Conservation (phyloP, 2,113 vertebrate species). For the Chaetorhynchus papuensis region DNA sequence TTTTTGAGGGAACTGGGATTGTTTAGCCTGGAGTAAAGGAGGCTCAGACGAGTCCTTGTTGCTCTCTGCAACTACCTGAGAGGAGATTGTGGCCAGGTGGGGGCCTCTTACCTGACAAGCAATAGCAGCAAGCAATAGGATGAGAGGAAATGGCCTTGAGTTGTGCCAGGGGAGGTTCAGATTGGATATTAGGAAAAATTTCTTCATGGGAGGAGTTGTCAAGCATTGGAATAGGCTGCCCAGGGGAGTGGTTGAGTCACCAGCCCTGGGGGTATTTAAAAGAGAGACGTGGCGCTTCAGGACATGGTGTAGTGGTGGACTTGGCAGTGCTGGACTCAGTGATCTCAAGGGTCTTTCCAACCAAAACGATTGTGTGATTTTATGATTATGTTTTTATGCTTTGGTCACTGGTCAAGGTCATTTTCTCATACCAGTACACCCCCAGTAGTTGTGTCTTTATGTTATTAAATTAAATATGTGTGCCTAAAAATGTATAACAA, state of each 20-base stretch:
- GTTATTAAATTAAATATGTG: background rate
- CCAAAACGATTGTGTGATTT: accelerated
- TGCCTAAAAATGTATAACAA: background rate
- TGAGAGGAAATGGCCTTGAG: background rate
- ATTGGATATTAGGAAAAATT: background rate
- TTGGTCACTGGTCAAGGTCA: background rate
- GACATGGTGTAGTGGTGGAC: background rate
- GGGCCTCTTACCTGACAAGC: background rate
- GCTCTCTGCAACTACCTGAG: background rate
- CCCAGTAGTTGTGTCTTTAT: background rate
- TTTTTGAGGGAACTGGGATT: background rate
- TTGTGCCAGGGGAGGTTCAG: background rate
- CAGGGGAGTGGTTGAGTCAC: background rate
- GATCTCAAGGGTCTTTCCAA: background rate
- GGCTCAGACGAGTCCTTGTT: background rate
- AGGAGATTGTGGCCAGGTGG: background rate
- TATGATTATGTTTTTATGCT: background rate
- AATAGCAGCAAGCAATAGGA: background rate
- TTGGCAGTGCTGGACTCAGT: accelerated
- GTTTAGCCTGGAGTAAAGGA: background rate
- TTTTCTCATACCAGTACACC: background rate
- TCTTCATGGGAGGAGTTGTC: background rate
- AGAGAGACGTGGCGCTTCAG: background rate
- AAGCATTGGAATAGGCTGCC: background rate
- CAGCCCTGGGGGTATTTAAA: background rate